Evolutionary conservation across 2,113 vertebrate genomes (phyloP), one percentile per base, ranked within the genome.

Genomic region (Syngnathus scovelli): DNA sequence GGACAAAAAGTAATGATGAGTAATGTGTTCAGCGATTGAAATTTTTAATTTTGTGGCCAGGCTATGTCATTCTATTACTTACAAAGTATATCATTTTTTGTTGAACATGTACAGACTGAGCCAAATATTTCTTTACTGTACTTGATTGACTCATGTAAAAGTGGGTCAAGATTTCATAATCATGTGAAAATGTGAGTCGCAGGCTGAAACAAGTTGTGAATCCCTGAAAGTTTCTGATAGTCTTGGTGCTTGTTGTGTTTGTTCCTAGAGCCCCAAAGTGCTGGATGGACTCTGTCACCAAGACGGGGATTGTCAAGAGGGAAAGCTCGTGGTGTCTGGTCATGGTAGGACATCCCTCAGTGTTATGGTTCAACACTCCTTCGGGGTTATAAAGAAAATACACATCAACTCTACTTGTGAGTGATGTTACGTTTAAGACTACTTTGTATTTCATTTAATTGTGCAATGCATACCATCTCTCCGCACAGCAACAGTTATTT

Each of bases 231-330:
- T 33, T 5, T 36, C 16, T 16, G 3, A 37, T 21, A 15, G 12
- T 44, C 21, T 62, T 62, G 21, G 1, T 44, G 13, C 11, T 38
- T 55, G 2, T 85, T 92, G 33, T 52, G 5, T 85, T 92, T 77
- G 1, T 61, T 77, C 51, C 9, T 80, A 98, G 95, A 95, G 84
- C 43, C 19, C 37, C 21, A 85, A 46, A 65, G 88, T 96, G 68
- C 88, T 86, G 0, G 78, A 92, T 0, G 93, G 90, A 1, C 46
- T 8, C 54, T 98, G 96, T 67, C 11, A 8, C 3, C 7, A 68
- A 4, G 87, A 96, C 8, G 9, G 16, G 0, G 93, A 96, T 78
- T 98, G 96, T 69, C 64, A 79, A 44, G 72, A 91, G 7, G 94
- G 93, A 76, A 89, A 92, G 10, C 89, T 92, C 71, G 90, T 92